Conservation (phyloP, 2,888 invertebrate genomes). For the Sialis lutaria region DNA sequence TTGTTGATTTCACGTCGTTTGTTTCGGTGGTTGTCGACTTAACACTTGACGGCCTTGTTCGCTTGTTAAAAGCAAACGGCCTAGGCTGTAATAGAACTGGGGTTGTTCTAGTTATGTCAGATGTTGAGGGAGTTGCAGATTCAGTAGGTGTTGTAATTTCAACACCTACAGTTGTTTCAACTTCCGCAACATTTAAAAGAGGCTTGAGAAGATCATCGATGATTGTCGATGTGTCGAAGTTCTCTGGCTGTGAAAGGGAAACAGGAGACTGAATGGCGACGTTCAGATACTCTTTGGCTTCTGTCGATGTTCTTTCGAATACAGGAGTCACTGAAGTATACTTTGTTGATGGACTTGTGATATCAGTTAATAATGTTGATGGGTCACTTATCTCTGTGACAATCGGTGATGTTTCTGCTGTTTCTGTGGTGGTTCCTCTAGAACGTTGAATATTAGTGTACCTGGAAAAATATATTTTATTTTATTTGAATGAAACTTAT, state of each 20-base stretch:
- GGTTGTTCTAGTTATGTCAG: conserved; percentile 11
- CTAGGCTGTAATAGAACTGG: conserved; percentile 19
- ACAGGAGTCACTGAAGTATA: not conserved
- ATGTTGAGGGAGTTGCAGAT: not conserved
- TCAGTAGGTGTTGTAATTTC: not conserved
- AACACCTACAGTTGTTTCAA: not conserved
- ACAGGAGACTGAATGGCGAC: not conserved
- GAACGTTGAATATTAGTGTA: conserved; percentile 22
- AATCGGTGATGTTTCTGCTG: conserved; percentile 4
- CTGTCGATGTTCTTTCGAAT: conserved; percentile 2
- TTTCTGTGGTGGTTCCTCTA: conserved; percentile 14
- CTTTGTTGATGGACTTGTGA: not conserved
- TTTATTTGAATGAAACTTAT: not conserved
- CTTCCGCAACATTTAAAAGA: conserved; percentile 1
- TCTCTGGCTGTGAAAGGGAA: not conserved
- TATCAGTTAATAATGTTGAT: not conserved
- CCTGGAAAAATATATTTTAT: conserved; percentile 10
- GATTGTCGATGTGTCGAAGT: not conserved
- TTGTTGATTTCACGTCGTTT: conserved; percentile 12
- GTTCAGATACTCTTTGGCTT: not conserved
- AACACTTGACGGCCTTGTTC: conserved; percentile 12
- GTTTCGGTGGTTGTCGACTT: conserved; percentile 16
- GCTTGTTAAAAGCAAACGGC: conserved; percentile 18
- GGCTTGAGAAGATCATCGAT: conserved; percentile 1
- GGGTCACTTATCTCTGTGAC: not conserved